These are phyloP conservation scores for Cyaniris semiargus DNA, from an alignment of 2,888 invertebrate species.

Conservation along the genomic window DNA sequence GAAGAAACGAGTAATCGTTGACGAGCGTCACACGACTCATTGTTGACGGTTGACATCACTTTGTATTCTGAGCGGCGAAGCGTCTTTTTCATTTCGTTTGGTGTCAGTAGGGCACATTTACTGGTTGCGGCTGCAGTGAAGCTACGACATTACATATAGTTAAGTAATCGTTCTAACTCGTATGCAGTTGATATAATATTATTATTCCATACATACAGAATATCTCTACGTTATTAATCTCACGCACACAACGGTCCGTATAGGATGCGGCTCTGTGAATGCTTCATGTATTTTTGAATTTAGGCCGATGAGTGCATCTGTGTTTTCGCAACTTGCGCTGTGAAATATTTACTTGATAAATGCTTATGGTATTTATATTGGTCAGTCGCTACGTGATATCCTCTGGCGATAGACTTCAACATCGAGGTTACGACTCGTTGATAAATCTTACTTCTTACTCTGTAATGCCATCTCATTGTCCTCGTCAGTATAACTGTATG, in stretches of 20 bases:
- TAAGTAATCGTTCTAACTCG: conserved; percentile 50
- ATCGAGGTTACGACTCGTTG: not conserved
- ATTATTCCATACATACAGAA: not conserved
- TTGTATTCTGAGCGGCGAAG: conserved; percentile 53
- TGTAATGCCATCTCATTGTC: not conserved
- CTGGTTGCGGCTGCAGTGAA: conserved; percentile 51
- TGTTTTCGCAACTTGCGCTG: conserved; percentile 25
- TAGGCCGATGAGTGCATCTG: conserved; percentile 46
- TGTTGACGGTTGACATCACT: conserved; percentile 52
- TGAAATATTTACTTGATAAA: conserved; percentile 21
- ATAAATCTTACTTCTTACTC: not conserved
- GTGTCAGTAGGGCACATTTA: conserved; percentile 68
- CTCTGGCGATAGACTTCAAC: not conserved
- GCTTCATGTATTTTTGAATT: conserved; percentile 51
- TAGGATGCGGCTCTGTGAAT: conserved; percentile 35
- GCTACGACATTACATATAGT: conserved; percentile 49
- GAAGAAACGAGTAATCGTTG: conserved; percentile 50
- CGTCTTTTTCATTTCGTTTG: conserved; percentile 64
- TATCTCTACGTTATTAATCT: conserved; percentile 3
- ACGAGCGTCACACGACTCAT: conserved; percentile 46
- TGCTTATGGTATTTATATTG: conserved; percentile 1
- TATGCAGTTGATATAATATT: conserved; percentile 36
- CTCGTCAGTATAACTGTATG: not conserved
- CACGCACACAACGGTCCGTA: conserved; percentile 24
- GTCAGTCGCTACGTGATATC: not conserved